phyloP scores from a whole-genome alignment of 2,113 vertebrate genomes.

The Phocoena sinus region DNA sequence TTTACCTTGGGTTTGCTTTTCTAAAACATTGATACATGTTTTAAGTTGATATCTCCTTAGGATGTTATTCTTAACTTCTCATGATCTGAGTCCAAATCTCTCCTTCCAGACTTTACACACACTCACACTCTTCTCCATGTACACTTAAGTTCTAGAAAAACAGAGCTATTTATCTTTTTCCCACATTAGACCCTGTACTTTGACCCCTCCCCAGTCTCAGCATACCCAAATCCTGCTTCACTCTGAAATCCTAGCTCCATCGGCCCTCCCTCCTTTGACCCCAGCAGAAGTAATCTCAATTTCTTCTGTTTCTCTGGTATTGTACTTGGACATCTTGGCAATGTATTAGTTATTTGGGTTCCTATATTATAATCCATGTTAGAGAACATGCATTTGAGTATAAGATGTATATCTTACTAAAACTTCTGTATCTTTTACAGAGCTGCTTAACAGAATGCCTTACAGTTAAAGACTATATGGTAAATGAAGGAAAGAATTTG shows the following conservation, averaged over 20 bases:
- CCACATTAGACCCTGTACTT: neutral
- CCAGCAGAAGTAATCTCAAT: neutral
- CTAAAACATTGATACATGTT: neutral
- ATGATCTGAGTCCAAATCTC: neutral
- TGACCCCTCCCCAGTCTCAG: neutral
- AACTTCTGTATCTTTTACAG: neutral
- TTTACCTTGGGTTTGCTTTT: constrained; percentile 11
- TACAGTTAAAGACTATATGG: neutral
- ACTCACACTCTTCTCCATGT: too few species aligned
- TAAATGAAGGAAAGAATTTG: neutral
- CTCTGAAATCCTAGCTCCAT: neutral
- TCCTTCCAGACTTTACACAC: neutral
- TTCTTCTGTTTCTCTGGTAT: neutral
- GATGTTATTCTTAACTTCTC: neutral
- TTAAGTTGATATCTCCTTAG: neutral
- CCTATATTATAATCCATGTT: neutral
- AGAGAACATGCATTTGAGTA: neutral
- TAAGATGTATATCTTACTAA: neutral
- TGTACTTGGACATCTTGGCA: neutral
- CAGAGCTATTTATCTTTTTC: neutral
- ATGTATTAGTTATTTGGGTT: neutral
- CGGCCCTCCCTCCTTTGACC: neutral
- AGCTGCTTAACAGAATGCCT: neutral
- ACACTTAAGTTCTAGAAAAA: neutral
- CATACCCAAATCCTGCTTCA: neutral